phyloP scores from a whole-genome alignment of 2,888 invertebrate species.

The Macrostomum cliftonense region DNA sequence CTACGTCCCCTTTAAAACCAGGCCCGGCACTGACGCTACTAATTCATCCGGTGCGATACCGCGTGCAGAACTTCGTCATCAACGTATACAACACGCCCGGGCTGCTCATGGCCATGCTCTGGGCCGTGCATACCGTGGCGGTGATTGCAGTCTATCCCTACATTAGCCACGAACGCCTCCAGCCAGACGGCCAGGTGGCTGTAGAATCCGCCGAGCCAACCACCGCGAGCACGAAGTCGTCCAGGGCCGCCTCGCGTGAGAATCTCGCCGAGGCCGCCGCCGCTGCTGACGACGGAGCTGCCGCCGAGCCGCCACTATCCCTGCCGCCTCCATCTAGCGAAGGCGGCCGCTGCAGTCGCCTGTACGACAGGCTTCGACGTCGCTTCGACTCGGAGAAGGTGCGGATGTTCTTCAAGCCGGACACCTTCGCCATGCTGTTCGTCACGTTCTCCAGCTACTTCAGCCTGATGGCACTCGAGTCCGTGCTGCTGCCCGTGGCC shows the following conservation, averaged over 20 bases:
- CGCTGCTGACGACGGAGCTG: neutral
- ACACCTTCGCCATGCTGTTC: conserved; percentile 1
- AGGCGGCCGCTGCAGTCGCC: neutral
- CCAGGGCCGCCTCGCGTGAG: neutral
- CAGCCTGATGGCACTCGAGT: conserved; percentile 4
- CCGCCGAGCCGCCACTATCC: neutral
- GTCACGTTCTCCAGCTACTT: conserved; percentile 3
- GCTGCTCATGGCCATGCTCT: conserved; percentile 6
- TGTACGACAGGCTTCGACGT: neutral
- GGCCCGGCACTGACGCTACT: conserved; percentile 5
- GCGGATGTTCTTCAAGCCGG: neutral
- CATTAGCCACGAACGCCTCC: too few species aligned
- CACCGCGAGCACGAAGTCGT: too few species aligned
- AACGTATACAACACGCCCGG: conserved; percentile 8
- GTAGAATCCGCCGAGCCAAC: too few species aligned
- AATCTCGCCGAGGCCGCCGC: neutral
- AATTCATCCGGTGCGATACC: conserved; percentile 3
- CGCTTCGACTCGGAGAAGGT: neutral
- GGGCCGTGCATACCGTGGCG: conserved; percentile 4
- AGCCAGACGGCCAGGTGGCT: too few species aligned
- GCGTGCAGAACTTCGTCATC: conserved; percentile 1
- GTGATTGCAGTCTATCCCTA: conserved; percentile 1
- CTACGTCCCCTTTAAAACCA: too few species aligned
- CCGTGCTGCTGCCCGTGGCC: conserved; percentile 6
- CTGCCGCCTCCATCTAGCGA: neutral